Percentiles rank a stretch among this genome's conserved stretches.
These are phyloP conservation scores for Bellardia bayeri DNA, from an alignment of 2,888 invertebrate genomes.

Conservation along the genomic window DNA sequence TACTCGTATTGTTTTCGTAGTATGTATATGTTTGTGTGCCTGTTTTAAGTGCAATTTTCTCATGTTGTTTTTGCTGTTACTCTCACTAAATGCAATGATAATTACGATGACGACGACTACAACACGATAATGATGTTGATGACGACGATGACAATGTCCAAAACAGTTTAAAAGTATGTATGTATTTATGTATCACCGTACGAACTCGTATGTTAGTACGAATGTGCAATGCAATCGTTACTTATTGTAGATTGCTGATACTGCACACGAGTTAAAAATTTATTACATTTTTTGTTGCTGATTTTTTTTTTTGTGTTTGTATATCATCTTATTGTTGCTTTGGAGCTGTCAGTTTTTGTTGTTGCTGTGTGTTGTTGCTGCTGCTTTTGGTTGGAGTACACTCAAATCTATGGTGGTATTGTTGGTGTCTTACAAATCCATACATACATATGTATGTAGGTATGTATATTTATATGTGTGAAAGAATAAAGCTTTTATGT, in stretches of 20 bases:
- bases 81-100: not conserved
- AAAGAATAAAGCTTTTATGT: conserved; percentile 47
- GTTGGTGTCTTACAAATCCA: not conserved
- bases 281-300: conserved; percentile 50
- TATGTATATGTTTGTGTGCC: not conserved
- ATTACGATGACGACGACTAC: not conserved
- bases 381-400: conserved; percentile 59
- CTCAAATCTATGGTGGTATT: conserved; percentile 36
- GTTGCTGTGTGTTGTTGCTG: conserved; percentile 25
- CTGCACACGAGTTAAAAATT: conserved; percentile 80
- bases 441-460: not conserved
- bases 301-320: conserved; percentile 4
- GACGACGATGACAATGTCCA: conserved; percentile 62
- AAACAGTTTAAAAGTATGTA: not conserved
- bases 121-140: conserved; percentile 54
- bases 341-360: conserved; percentile 42
- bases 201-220: not conserved
- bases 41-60: not conserved
- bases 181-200: conserved; percentile 6
- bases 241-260: conserved; percentile 64
- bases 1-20: too few species aligned
- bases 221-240: not conserved
- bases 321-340: conserved; percentile 35
- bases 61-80: not conserved
- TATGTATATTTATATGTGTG: conserved; percentile 32